These are phyloP conservation scores for Drosophila triauraria DNA, from an alignment of 1,140 invertebrate species.

Conservation along the genomic window DNA sequence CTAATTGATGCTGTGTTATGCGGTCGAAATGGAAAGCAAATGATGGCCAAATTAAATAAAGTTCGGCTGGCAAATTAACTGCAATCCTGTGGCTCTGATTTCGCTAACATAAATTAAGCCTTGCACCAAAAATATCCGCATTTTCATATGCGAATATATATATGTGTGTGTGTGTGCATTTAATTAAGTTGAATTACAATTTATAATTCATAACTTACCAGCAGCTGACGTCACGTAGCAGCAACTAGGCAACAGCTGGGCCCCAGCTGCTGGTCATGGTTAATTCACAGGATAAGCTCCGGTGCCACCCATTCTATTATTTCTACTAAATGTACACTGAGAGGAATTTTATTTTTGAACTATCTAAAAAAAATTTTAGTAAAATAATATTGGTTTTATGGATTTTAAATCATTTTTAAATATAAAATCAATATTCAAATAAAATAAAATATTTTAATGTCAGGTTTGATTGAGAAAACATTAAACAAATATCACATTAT, in stretches of 20 bases:
- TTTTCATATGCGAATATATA: constrained; percentile 21
- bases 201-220: constrained; percentile 60
- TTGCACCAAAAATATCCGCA: constrained; percentile 55
- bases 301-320: neutral
- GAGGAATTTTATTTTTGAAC: too few species aligned
- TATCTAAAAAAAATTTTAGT: too few species aligned
- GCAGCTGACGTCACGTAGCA: constrained; percentile 18
- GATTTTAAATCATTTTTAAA: neutral
- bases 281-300: constrained; percentile 59
- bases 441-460: neutral
- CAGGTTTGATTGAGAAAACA: too few species aligned
- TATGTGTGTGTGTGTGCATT: constrained; percentile 35
- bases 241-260: constrained; percentile 23
- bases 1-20: constrained; percentile 60
- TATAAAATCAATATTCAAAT: neutral
- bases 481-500: too few species aligned
- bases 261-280: constrained; percentile 48
- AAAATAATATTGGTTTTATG: too few species aligned
- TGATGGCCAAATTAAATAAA: constrained; percentile 26
- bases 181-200: constrained; percentile 59
- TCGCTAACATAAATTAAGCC: constrained; percentile 29
- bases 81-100: constrained; percentile 30
- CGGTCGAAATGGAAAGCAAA: constrained; percentile 33
- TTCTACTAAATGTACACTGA: neutral
- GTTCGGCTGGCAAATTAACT: constrained; percentile 24